Evolutionary conservation across 35 echinoderm and acorn worm genomes (phyloP), one percentile per base, ranked within the genome.

Genomic region (Patiria miniata): DNA sequence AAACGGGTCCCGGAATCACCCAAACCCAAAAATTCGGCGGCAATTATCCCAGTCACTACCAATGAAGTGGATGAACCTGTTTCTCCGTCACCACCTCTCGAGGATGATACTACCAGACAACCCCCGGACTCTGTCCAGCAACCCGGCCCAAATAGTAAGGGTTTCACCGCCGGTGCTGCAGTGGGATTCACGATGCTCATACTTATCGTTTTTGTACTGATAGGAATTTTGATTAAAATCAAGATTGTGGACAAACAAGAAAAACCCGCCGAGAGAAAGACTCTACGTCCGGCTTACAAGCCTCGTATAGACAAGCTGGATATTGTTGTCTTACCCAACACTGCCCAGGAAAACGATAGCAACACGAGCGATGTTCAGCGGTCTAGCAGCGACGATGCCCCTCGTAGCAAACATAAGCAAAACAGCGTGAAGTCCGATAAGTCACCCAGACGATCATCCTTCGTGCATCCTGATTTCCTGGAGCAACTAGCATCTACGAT

Each of bases 181-280:
- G 26, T 73, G 2, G 65, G 65, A 26, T 73, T 73, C 34, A 73
- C 65, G 12, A 30, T 73, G 10, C 65, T 73, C 7, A 30, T 73
- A 18, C 23, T 73, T 23, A 34, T 73, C 65, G 65, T 73, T 23
- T 30, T 73, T 2, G 65, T 30, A 34, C n/a, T 73, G 65, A 73
- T 30, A 12, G 65, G 26, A 73, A 34, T 73, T 28, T 30, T 73
- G 65, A 73, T 73, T 23, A 73, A 73, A 73, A 30, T 73, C 65
- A 73, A 73, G 29, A 14, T 73, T 3, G 34, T 73, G 26, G 65
- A 73, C 26, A 73, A 73, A 23, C 7, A 26, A 4, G 65, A 73
- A 9, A 73, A 73, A 73, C 65, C 65, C 26, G 65, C 26, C 7
- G 26, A 10, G 9, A 73, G 34, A 7, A 73, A 73, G 65, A 73